Percentiles rank a stretch among this genome's conserved stretches.
phyloP scores from a whole-genome alignment of 2,888 invertebrate species.

The Marasmarcha lunaedactyla region DNA sequence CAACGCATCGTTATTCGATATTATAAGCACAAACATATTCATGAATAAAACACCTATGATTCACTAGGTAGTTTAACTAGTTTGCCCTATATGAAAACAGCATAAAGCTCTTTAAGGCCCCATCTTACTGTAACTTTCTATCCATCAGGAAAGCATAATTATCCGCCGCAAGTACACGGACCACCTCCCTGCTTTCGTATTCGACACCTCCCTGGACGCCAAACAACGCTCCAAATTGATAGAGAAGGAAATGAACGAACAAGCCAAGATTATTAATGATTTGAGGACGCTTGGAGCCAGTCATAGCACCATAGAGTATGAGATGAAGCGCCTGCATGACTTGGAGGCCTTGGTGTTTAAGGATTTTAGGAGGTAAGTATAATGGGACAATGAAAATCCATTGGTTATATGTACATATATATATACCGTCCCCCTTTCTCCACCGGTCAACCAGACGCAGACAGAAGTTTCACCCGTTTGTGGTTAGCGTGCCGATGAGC shows the following conservation, averaged over 20 bases:
- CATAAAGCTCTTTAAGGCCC: too few species aligned
- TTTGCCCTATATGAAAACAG: too few species aligned
- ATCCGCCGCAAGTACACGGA: conserved; percentile 78
- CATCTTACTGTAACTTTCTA: too few species aligned
- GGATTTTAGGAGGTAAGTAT: conserved; percentile 81
- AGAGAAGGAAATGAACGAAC: conserved; percentile 97
- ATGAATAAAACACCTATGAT: too few species aligned
- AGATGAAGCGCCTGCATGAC: conserved; percentile 91
- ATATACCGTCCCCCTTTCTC: too few species aligned
- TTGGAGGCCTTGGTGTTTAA: conserved; percentile 94
- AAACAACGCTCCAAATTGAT: conserved; percentile 91
- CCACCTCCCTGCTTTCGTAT: conserved; percentile 84
- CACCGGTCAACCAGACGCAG: too few species aligned
- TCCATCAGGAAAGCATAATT: conserved; percentile 73
- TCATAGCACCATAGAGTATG: conserved; percentile 90
- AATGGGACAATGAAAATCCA: background rate
- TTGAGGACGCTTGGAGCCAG: conserved; percentile 89
- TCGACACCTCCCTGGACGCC: conserved; percentile 83
- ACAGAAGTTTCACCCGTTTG: too few species aligned
- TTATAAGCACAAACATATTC: too few species aligned
- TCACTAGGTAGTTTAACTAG: too few species aligned
- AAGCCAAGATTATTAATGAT: conserved; percentile 95
- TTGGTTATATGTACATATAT: too few species aligned
- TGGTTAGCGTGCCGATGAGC: too few species aligned
- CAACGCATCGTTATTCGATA: too few species aligned